Evolutionary conservation across 2,888 invertebrate genomes (phyloP), one percentile per base, ranked within the genome.

Genomic region (Oscheius sp.): DNA sequence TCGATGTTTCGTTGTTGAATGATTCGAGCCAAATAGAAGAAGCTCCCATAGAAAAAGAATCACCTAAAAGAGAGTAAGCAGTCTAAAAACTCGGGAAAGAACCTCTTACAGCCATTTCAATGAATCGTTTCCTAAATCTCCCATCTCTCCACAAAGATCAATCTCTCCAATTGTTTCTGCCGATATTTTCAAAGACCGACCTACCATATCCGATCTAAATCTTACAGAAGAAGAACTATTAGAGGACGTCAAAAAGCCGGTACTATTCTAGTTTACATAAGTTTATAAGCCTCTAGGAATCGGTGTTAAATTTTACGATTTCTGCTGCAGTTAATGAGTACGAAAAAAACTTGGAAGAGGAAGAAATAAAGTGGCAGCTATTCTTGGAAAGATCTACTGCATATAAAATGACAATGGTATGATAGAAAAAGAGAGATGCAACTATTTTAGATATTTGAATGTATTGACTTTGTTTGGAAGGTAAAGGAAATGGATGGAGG

Each of bases 201-300:
- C 33, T 2, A 53, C 15, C 1, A 5, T 55, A 12, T 42, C 42
- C 23, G 55, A 55, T 23, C 37, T 55, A 15, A 55, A 55, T 23
- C 5, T 55, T 17, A 55, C 55, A 2, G 33, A 33, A 37, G 55
- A 55, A 34, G 55, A 55, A 20, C 17, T 29, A n/a, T 34, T 55
- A 0, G 55, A 55, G 10, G 55, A 55, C 34, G 55, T 55, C 3
- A 55, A 34, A 34, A 55, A 55, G 20, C 55, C 55, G 17, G 48
- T 48, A 17, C 8, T 10, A 17, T 0, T n/a, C n/a, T n/a, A n/a
- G 0, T 10, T n/a, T 46, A 46, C n/a, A n/a, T 8, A 17, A 17
- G 20, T 46, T 46, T 8, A n/a, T 46, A 10, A 46, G 0, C 8
- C 17, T 48, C 12, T 20, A 48, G 48, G 55, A 55, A 2, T 10